Percentiles rank a stretch among this genome's conserved stretches.
Evolutionary conservation across 92 coral and sea anemone species (phyloP).

Genomic region (Bergia sp.): DNA sequence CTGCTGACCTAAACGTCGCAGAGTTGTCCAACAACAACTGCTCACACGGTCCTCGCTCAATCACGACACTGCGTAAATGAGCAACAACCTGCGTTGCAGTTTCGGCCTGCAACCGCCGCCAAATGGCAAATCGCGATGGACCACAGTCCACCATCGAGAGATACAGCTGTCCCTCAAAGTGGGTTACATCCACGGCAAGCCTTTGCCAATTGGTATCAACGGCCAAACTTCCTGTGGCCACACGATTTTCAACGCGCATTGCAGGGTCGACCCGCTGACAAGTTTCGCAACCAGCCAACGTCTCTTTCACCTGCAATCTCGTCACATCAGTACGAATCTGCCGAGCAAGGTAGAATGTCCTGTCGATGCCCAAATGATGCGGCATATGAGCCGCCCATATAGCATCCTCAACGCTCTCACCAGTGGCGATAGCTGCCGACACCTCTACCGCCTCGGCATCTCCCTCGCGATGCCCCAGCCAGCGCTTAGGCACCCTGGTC

Average conservation of each 20-base stretch:
- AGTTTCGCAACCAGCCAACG: slow-evolving; percentile 4
- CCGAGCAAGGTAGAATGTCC: slow-evolving; percentile 5
- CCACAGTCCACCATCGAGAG: slow-evolving; percentile 37
- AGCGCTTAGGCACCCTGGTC: slow-evolving; percentile 32
- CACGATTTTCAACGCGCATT: neutral
- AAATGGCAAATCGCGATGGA: slow-evolving; percentile 32
- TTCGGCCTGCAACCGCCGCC: neutral
- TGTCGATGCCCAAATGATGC: slow-evolving; percentile 23
- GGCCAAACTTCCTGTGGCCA: slow-evolving; percentile 8
- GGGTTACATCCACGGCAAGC: slow-evolving; percentile 17
- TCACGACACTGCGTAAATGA: neutral
- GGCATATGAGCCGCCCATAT: slow-evolving; percentile 2
- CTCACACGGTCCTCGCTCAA: slow-evolving; percentile 4
- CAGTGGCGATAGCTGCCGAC: slow-evolving; percentile 24
- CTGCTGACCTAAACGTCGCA: too few species aligned
- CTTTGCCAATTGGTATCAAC: slow-evolving; percentile 3
- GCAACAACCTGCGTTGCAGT: neutral
- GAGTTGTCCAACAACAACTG: slow-evolving; percentile 22
- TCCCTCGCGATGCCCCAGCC: slow-evolving; percentile 20
- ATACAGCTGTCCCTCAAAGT: neutral
- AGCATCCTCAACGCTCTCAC: slow-evolving; percentile 3
- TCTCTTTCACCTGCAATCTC: slow-evolving; percentile 12
- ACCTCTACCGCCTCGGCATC: neutral
- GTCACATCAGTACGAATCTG: slow-evolving; percentile 1
- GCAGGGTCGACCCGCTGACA: slow-evolving; percentile 34